A percentile compares a stretch with the other conserved stretches of the same genome.
Conservation (phyloP, 1,140 invertebrate species). For the Eurytemora carolleeae region DNA sequence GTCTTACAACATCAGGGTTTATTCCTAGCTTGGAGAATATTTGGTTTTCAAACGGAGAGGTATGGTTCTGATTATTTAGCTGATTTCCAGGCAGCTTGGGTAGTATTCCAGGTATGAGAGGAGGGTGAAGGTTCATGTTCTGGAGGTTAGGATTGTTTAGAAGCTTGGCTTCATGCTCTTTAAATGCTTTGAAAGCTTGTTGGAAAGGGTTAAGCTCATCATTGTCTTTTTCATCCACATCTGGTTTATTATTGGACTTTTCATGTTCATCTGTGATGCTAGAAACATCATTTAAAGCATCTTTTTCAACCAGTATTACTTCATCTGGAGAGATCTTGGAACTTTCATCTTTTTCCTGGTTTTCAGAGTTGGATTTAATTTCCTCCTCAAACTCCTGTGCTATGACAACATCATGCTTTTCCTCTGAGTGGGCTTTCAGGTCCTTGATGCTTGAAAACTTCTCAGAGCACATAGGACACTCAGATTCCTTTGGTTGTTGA, state of each 20-base stretch:
- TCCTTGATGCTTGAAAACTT: slow-evolving; percentile 87
- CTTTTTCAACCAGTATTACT: no score
- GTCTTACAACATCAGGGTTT: slow-evolving; percentile 1
- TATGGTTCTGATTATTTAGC: slow-evolving; percentile 20
- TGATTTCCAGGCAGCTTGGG: neutral
- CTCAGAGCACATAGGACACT: slow-evolving; percentile 67
- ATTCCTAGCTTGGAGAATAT: slow-evolving; percentile 2
- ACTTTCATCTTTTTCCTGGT: slow-evolving; percentile 21
- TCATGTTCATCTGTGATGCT: no score
- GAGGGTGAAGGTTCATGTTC: slow-evolving; percentile 64
- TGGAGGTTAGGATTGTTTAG: slow-evolving; percentile 34
- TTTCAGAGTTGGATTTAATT: slow-evolving; percentile 63
- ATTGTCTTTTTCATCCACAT: neutral
- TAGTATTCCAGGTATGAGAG: slow-evolving; percentile 45
- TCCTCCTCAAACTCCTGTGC: slow-evolving; percentile 67
- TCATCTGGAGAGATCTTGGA: slow-evolving; percentile 7
- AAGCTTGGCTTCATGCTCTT: neutral
- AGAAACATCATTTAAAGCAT: no score
- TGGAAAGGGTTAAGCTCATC: neutral
- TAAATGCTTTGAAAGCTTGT: neutral
- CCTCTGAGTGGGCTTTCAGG: slow-evolving; percentile 79
- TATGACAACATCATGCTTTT: slow-evolving; percentile 74
- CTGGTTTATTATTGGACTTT: neutral
- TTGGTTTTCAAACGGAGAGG: slow-evolving; percentile 16
- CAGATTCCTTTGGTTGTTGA: slow-evolving; percentile 1